Percentiles rank a stretch among this genome's conserved stretches.
These are phyloP conservation scores for Bombus superbus DNA, from an alignment of 1,140 invertebrate species.

Conservation along the genomic window DNA sequence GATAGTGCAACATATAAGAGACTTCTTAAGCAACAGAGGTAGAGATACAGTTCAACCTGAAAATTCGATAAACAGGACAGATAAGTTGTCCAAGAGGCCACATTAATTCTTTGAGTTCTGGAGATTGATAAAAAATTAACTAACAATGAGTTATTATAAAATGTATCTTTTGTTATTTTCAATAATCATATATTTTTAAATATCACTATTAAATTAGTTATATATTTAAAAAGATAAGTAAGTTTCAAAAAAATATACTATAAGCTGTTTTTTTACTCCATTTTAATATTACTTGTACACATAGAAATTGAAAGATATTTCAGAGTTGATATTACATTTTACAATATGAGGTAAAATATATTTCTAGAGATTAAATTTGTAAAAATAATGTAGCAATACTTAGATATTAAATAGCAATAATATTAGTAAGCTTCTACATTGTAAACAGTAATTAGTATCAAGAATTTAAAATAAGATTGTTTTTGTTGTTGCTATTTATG, in stretches of 20 bases:
- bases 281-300: slow-evolving; percentile 19
- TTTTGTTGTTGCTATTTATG: slow-evolving; percentile 31
- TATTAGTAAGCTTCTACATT: slow-evolving; percentile 8
- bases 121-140: slow-evolving; percentile 10
- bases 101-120: slow-evolving; percentile 71
- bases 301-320: neutral
- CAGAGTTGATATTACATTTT: slow-evolving; percentile 9
- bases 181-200: slow-evolving; percentile 41
- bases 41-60: slow-evolving; percentile 74
- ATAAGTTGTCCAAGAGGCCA: slow-evolving; percentile 75
- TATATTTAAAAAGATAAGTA: slow-evolving; percentile 7
- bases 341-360: slow-evolving; percentile 23
- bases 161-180: slow-evolving; percentile 30
- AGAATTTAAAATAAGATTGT: slow-evolving; percentile 20
- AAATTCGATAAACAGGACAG: slow-evolving; percentile 71
- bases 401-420: slow-evolving; percentile 71
- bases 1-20: slow-evolving; percentile 96
- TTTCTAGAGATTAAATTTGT: slow-evolving; percentile 46
- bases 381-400: slow-evolving; percentile 50
- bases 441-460: neutral
- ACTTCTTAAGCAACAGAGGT: slow-evolving; percentile 87
- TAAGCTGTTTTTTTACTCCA: neutral
- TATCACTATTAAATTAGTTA: slow-evolving; percentile 19
- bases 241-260: neutral
- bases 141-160: neutral